phyloP scores from a whole-genome alignment of 2,888 invertebrate genomes.

The Meliscaeva auricollis region DNA sequence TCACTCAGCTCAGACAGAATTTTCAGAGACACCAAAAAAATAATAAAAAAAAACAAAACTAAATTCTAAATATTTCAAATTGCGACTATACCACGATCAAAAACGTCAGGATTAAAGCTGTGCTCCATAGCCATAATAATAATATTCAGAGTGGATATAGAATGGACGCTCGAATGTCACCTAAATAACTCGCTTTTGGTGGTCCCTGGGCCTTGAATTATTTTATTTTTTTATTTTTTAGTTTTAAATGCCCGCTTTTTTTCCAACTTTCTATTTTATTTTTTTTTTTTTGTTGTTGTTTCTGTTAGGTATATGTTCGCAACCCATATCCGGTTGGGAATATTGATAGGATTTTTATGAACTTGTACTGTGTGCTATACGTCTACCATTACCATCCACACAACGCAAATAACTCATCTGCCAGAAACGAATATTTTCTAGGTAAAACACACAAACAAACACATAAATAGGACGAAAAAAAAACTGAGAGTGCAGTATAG shows the following conservation, averaged over 20 bases:
- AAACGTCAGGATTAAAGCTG: constrained; percentile 53
- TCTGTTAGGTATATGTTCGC: constrained; percentile 17
- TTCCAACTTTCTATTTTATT: constrained; percentile 34
- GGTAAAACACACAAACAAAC: constrained; percentile 20
- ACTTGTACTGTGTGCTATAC: constrained; percentile 58
- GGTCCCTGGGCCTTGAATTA: constrained; percentile 60
- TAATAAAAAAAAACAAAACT: not conserved
- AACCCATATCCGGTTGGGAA: constrained; percentile 68
- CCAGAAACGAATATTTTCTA: constrained; percentile 41
- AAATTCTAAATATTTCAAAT: constrained; percentile 59
- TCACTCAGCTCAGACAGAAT: constrained; percentile 16
- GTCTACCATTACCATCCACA: constrained; percentile 33
- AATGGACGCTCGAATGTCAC: constrained; percentile 57
- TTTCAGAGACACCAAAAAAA: not conserved
- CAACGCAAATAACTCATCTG: constrained; percentile 72
- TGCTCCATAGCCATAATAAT: not conserved
- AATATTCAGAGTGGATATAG: not conserved
- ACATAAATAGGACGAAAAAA: constrained; percentile 11
- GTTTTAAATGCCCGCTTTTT: not conserved
- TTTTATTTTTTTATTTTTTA: no score
- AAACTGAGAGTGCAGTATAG: constrained; percentile 62
- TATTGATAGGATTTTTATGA: constrained; percentile 76
- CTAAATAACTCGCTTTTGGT: constrained; percentile 60
- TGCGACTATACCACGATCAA: constrained; percentile 18
- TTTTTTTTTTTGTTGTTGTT: not conserved